phyloP scores from a whole-genome alignment of 1,140 invertebrate species.

The Brachionus rotundiformis region DNA sequence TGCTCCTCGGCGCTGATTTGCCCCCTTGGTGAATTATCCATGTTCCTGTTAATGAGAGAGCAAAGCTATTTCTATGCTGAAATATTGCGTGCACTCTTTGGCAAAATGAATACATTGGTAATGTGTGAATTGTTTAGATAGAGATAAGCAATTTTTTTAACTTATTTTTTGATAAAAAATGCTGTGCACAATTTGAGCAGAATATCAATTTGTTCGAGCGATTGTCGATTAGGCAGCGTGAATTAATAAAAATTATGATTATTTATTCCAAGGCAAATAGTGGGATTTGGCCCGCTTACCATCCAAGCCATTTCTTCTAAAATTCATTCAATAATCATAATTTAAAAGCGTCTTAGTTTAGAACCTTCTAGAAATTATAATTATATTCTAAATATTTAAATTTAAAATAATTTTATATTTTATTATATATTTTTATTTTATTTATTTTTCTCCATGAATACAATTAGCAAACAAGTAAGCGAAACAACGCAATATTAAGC shows the following conservation, averaged over 20 bases:
- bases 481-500: slow-evolving; percentile 6
- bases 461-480: neutral
- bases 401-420: neutral
- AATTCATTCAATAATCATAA: slow-evolving; percentile 2
- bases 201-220: slow-evolving; percentile 1
- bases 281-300: neutral
- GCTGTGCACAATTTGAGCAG: neutral
- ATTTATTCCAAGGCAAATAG: neutral
- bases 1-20: neutral
- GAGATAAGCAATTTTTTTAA: neutral
- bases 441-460: too few species aligned
- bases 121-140: neutral
- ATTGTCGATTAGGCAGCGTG: neutral
- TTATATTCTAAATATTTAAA: neutral
- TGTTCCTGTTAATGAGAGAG: neutral
- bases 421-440: too few species aligned
- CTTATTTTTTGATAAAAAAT: too few species aligned
- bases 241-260: slow-evolving; percentile 18
- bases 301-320: neutral
- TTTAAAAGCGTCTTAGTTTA: neutral
- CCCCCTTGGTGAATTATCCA: neutral
- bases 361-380: slow-evolving; percentile 8
- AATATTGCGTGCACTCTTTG: neutral
- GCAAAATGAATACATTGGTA: neutral
- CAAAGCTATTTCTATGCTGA: neutral